Evolutionary conservation across 2,113 vertebrate genomes (phyloP).

Genomic region (Petroica traversi): DNA sequence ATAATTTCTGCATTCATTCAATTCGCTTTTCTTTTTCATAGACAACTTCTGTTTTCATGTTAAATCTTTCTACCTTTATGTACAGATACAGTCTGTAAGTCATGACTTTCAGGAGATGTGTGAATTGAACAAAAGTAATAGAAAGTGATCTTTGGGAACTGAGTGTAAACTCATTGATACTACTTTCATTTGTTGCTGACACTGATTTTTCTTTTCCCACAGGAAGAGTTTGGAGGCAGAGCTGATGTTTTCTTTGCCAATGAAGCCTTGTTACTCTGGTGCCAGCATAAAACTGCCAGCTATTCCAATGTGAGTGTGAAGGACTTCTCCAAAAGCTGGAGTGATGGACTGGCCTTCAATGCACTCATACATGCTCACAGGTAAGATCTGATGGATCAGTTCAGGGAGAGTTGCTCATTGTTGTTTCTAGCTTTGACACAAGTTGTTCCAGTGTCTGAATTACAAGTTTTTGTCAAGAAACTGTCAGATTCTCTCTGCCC

Average conservation of each 20-base stretch:
- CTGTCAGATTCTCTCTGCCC: not conserved
- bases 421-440: not conserved
- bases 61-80: not conserved
- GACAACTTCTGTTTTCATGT: not conserved
- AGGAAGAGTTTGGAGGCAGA: conserved; percentile 78
- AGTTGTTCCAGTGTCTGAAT: not conserved
- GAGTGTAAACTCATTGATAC: not conserved
- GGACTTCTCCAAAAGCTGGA: conserved; percentile 91
- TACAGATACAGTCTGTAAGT: not conserved
- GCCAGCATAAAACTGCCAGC: conserved; percentile 85
- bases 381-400: conserved; percentile 43
- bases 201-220: not conserved
- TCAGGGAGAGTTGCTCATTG: not conserved
- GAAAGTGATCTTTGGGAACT: not conserved
- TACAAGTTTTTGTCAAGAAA: not conserved
- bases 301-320: conserved; percentile 81
- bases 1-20: not conserved
- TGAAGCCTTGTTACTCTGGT: conserved; percentile 90
- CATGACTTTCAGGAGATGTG: not conserved
- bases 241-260: conserved; percentile 82
- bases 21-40: not conserved
- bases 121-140: not conserved
- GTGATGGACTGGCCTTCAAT: conserved; percentile 86
- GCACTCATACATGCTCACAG: conserved; percentile 90
- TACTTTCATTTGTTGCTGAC: not conserved